Conservation (phyloP, 2,888 invertebrate genomes). For the Formica aserva region DNA sequence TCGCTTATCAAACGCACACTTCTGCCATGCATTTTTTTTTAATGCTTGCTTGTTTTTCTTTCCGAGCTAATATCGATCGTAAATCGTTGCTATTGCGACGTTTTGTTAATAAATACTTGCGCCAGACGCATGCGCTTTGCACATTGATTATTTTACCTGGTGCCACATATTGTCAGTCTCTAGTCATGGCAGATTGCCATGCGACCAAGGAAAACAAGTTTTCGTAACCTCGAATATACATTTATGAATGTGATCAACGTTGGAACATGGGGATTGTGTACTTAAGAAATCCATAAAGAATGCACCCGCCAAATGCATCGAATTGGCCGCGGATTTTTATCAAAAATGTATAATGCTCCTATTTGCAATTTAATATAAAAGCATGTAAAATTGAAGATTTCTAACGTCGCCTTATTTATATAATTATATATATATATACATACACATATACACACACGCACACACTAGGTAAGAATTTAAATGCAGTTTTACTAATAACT, state of each 20-base stretch:
- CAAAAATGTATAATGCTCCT: neutral
- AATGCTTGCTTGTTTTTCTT: neutral
- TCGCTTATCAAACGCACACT: slow-evolving; percentile 16
- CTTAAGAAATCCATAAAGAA: neutral
- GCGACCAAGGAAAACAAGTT: slow-evolving; percentile 64
- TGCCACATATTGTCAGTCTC: slow-evolving; percentile 67
- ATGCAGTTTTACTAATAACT: too few relatives aligned
- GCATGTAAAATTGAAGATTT: neutral
- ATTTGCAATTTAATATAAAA: neutral
- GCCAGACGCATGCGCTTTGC: slow-evolving; percentile 69
- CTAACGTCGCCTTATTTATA: neutral
- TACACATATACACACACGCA: neutral
- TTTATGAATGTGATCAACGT: slow-evolving; percentile 14
- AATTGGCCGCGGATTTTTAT: neutral
- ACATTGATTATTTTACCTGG: slow-evolving; percentile 73
- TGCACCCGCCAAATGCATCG: neutral
- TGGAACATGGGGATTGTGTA: neutral
- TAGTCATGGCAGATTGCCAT: slow-evolving; percentile 67
- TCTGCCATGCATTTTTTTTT: neutral
- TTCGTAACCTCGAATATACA: slow-evolving; percentile 58
- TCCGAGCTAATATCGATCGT: slow-evolving; percentile 44
- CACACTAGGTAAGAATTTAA: too few relatives aligned
- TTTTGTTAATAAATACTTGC: slow-evolving; percentile 68
- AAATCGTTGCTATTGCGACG: slow-evolving; percentile 55
- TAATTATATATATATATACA: neutral